Evolutionary conservation across 2,888 invertebrate species (phyloP).

Genomic region (Pherbina coryleti): DNA sequence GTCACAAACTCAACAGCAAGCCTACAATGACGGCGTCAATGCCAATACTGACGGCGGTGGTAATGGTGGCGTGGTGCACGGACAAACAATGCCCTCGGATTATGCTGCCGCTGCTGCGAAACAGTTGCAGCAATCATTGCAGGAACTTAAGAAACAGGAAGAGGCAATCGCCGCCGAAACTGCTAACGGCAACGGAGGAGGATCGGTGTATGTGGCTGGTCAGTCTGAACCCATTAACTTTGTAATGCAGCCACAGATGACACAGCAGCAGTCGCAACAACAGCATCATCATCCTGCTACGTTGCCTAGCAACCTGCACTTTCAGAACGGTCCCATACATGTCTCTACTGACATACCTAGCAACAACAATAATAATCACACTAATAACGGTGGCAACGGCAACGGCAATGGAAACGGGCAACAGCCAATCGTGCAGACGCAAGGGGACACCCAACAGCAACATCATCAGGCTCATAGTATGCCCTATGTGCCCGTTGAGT

Average conservation of each 20-base stretch:
- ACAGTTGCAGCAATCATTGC: slow-evolving; percentile 63
- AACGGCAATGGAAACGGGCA: slow-evolving; percentile 38
- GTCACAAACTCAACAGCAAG: slow-evolving; percentile 65
- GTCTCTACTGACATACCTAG: slow-evolving; percentile 39
- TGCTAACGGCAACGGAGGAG: slow-evolving; percentile 41
- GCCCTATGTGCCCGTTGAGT: slow-evolving; percentile 26
- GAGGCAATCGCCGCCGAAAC: slow-evolving; percentile 58
- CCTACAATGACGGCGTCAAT: slow-evolving; percentile 70
- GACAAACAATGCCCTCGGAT: slow-evolving; percentile 66
- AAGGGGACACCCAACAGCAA: slow-evolving; percentile 8
- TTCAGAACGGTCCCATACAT: slow-evolving; percentile 58
- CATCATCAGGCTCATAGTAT: slow-evolving; percentile 22
- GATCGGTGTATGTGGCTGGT: slow-evolving; percentile 50
- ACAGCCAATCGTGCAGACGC: not conserved
- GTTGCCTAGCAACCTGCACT: slow-evolving; percentile 57
- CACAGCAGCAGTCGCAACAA: slow-evolving; percentile 52
- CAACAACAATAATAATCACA: slow-evolving; percentile 51
- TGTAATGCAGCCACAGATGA: slow-evolving; percentile 35
- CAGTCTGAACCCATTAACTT: slow-evolving; percentile 53
- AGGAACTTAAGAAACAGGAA: slow-evolving; percentile 63
- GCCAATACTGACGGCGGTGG: slow-evolving; percentile 51
- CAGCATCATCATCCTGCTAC: slow-evolving; percentile 61
- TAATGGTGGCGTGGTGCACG: slow-evolving; percentile 63
- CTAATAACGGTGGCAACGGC: slow-evolving; percentile 41
- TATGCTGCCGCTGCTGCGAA: slow-evolving; percentile 63